phyloP scores from a whole-genome alignment of 2,888 invertebrate genomes.

The Trachelus stipa region DNA sequence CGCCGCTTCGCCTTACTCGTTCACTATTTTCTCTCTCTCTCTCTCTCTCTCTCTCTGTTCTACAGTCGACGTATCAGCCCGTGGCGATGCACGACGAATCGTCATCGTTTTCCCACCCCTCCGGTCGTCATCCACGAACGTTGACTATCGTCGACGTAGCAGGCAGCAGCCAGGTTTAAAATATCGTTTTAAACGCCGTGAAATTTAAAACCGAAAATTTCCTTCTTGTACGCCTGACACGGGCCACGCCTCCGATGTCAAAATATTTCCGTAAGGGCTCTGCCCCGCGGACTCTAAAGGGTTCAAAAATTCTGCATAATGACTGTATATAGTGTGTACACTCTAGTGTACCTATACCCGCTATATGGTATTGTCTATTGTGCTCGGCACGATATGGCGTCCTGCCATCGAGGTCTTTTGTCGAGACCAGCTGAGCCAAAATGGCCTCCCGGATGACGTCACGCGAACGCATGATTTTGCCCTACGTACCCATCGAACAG shows the following conservation, averaged over 20 bases:
- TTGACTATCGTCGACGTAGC: neutral
- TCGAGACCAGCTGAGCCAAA: slow-evolving; percentile 64
- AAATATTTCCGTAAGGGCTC: slow-evolving; percentile 56
- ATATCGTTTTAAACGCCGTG: slow-evolving; percentile 22
- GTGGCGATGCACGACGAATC: neutral
- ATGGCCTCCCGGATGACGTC: slow-evolving; percentile 60
- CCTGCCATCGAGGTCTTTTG: slow-evolving; percentile 57
- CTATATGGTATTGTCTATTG: slow-evolving; percentile 52
- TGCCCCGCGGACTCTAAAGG: slow-evolving; percentile 28
- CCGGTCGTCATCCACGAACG: neutral
- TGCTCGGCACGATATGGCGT: slow-evolving; percentile 56
- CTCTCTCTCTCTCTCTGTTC: too few relatives aligned
- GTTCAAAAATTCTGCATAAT: slow-evolving; percentile 40
- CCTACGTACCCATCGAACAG: neutral
- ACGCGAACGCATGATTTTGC: slow-evolving; percentile 40
- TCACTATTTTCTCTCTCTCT: slow-evolving; percentile 7
- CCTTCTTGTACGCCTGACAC: slow-evolving; percentile 20
- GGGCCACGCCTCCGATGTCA: slow-evolving; percentile 60
- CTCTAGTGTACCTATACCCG: slow-evolving; percentile 5
- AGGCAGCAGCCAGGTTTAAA: slow-evolving; percentile 3
- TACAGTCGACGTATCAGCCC: neutral
- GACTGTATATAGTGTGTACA: slow-evolving; percentile 4
- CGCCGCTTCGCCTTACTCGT: slow-evolving; percentile 28
- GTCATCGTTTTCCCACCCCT: neutral
- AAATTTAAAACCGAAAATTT: slow-evolving; percentile 28